Evolutionary conservation across 2,113 vertebrate species (phyloP), one percentile per base, ranked within the genome.

Genomic region (Burhinus oedicnemus): DNA sequence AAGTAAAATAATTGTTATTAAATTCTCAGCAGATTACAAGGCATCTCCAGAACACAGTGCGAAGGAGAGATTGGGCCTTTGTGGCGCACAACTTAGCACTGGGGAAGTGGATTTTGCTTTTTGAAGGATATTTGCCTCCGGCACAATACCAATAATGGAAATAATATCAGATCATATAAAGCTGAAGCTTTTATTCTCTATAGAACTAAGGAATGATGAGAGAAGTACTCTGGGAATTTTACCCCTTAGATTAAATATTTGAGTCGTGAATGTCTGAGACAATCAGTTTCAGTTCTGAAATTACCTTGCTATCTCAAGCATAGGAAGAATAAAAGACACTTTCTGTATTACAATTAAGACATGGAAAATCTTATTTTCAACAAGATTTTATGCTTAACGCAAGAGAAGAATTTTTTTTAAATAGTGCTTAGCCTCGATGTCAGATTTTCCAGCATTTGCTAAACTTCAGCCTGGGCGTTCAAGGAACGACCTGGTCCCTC

Each of bases 181-280:
- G 95, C 75, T 96, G 97, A 98, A 97, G 96, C 90, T 98, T 98
- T 98, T 97, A 97, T 98, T 98, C 97, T 98, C 96, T 76, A 72
- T 8, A 98, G 97, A 97, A 97, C 97, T 96, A 95, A 97, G 93
- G 97, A 97, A 96, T 95, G 96, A 98, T 97, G 98, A 98, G 96
- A 98, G 95, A 97, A 95, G 95, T 95, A 97, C 97, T 94, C 94
- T 96, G 98, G 98, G 98, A 98, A 98, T 98, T 98, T 98, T 96
- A 94, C 94, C 85, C 95, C 97, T 98, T 97, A 98, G 97, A 98
- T 98, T 98, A 98, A 98, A 98, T 98, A 98, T 98, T 98, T 98
- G 98, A 98, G 95, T 97, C 97, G 54, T 98, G 97, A 97, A 97
- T 84, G 97, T 96, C 97, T 95, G 97, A 98, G 96, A 98, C 98